Base-by-base conservation (phyloP, 1,140 invertebrate genomes). In the Drosophila sucinea region DNA sequence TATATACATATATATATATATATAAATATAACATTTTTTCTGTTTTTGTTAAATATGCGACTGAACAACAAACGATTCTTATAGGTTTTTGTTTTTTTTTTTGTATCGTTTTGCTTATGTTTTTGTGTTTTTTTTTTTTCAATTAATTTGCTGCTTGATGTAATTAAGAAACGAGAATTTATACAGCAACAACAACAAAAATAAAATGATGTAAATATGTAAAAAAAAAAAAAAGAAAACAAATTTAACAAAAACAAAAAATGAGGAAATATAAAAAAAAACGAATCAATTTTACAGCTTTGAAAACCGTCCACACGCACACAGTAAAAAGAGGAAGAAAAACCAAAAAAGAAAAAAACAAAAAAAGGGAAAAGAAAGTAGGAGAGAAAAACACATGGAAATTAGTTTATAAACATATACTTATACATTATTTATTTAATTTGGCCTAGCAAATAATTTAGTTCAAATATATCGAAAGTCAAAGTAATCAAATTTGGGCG, bases 271-370 rank as follows among this genome's bases (percentile, higher is more conserved):
- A 79, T 70, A 38, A 11, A 80, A 85, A 74, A 89, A 84, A 84
- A 85, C 74, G 81, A 82, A 81, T 90, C 85, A 89, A 91, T 87
- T 58, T 90, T 91, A 91, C 87, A 91, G 90, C 90, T 91, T 91
- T 91, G 90, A 91, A 91, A 84, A 91, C 90, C 90, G 90, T 91
- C 90, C 90, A 91, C 90, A 90, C 90, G 87, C 87, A 90, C 79
- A 87, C 87, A 90, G 72, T 75, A 90, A 84, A 82, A 55, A 68
- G 74, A 71, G 66, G 73, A 54, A 81, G 55, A 75, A 63, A 68
- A 66, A 67, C 73, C 57, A 73, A 41, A 54, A 35, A 70, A 35
- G 56, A 60, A 54, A 47, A 60, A 30, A 79, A 47, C 58, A 38
- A 65, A 38, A 54, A 73, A 33, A 47, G 51, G 60, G 65, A 17